A percentile compares a stretch with the other conserved stretches of the same genome.
phyloP scores from a whole-genome alignment of 1,140 invertebrate genomes.

The Schlechtendalia chinensis region DNA sequence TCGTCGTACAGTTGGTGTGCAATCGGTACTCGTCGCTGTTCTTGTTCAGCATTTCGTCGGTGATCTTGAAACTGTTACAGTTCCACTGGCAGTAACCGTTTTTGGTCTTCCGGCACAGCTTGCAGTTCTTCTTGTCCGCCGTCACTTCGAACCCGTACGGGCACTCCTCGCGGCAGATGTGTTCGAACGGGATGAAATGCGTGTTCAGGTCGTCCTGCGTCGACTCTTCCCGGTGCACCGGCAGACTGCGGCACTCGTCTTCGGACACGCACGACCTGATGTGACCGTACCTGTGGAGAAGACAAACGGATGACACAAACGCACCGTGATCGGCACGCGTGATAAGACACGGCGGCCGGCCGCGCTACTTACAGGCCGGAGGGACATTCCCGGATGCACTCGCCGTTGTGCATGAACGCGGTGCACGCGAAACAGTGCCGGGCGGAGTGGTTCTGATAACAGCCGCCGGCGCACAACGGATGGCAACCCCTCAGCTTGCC shows the following conservation, averaged over 20 bases:
- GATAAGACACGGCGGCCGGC: not conserved
- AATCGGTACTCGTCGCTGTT: not conserved
- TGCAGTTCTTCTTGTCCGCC: constrained; percentile 12
- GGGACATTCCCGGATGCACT: constrained; percentile 52
- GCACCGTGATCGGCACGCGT: no score
- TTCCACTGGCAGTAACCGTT: not conserved
- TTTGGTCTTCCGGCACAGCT: constrained; percentile 8
- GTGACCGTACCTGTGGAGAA: constrained; percentile 46
- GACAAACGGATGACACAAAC: constrained; percentile 11
- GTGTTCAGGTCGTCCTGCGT: constrained; percentile 52
- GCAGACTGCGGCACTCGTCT: constrained; percentile 65
- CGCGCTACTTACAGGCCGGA: constrained; percentile 51
- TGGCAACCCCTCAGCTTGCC: constrained; percentile 51
- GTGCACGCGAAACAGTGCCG: constrained; percentile 52
- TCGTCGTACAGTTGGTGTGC: constrained; percentile 58
- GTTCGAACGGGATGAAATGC: constrained; percentile 59
- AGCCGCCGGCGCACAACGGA: constrained; percentile 53
- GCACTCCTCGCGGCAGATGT: constrained; percentile 72
- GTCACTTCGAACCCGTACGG: constrained; percentile 63
- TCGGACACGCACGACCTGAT: constrained; percentile 70
- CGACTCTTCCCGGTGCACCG: constrained; percentile 57
- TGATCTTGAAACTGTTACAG: constrained; percentile 31
- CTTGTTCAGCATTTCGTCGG: constrained; percentile 16
- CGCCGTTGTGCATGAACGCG: constrained; percentile 44
- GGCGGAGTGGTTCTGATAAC: constrained; percentile 50